Conservation (phyloP, 2,113 vertebrate genomes). For the Gorsachius goisagi region DNA sequence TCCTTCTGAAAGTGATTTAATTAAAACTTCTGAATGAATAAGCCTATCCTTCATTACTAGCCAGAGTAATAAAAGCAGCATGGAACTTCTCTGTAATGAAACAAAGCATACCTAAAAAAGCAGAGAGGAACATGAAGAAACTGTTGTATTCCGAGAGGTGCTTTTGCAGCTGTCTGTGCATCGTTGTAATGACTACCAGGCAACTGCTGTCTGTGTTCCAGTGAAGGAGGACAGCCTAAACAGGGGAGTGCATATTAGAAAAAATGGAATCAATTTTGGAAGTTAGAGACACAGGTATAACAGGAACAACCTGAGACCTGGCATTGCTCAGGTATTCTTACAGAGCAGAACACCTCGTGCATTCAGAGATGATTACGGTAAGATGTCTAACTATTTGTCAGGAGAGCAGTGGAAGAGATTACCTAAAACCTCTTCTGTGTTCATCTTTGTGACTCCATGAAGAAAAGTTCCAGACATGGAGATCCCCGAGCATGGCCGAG, state of each 20-base stretch:
- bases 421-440: not conserved
- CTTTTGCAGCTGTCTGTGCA: not conserved
- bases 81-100: not conserved
- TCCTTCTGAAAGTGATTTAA: constrained; percentile 13
- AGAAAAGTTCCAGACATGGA: not conserved
- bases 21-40: constrained; percentile 31
- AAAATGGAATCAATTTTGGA: not conserved
- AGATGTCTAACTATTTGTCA: not conserved
- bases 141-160: not conserved
- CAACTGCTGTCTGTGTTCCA: not conserved
- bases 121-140: fast-evolving
- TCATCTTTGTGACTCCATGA: not conserved
- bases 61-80: constrained; percentile 5
- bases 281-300: not conserved
- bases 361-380: not conserved
- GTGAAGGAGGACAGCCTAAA: not conserved
- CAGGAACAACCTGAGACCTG: not conserved
- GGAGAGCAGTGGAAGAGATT: not conserved
- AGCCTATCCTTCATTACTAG: constrained; percentile 6
- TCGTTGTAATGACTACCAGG: not conserved
- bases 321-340: not conserved
- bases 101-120: not conserved
- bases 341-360: not conserved
- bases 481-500: not conserved
- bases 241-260: not conserved